Base-by-base conservation (phyloP, 2,113 vertebrate genomes). In the Heterochromis multidens region DNA sequence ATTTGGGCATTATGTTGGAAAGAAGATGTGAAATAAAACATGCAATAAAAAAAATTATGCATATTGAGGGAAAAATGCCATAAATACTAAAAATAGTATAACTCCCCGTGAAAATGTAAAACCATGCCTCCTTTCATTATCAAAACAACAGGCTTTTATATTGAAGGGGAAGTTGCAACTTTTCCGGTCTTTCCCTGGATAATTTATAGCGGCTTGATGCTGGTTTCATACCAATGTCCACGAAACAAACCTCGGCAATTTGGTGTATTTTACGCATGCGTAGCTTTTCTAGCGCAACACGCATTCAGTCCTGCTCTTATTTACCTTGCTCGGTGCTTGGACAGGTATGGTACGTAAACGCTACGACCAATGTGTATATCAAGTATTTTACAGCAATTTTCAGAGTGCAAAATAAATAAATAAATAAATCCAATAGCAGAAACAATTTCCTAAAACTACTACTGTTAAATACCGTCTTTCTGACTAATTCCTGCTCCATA, bases 181-280 rank as follows among this genome's bases (percentile, higher is more conserved):
- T 19, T 82, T 83, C 88, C 79, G 17, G 43, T 87, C 29, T 52
- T 8, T 11, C 23, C 13, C 2, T 40, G 19, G 4, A 13, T 85
- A 23, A 81, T 6, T 49, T 6, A 3, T 13, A 2, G 31, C 2
- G 3, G 3, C 74, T 91, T 93, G 25, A 76, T 16, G 77, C 23
- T 16, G 4, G 67, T 83, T 67, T 87, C 52, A 56, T 83, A 40
- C 83, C 27, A 85, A 81, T 54, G 79, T 52, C 78, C 56, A 89
- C 88, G 83, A 91, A 93, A 88, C 67, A 78, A 93, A 87, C 88
- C 92, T 80, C 82, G 79, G 87, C 90, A 56, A 83, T 80, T 83
- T 23, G 76, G 6, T 62, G 12, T 33, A 40, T 31, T 91, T 85
- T 92, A 93, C 94, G 94, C 95, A 94, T 89, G 95, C 95, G 96